phyloP scores from a whole-genome alignment of 2,113 vertebrate genomes.

The Gracilinanus agilis region DNA sequence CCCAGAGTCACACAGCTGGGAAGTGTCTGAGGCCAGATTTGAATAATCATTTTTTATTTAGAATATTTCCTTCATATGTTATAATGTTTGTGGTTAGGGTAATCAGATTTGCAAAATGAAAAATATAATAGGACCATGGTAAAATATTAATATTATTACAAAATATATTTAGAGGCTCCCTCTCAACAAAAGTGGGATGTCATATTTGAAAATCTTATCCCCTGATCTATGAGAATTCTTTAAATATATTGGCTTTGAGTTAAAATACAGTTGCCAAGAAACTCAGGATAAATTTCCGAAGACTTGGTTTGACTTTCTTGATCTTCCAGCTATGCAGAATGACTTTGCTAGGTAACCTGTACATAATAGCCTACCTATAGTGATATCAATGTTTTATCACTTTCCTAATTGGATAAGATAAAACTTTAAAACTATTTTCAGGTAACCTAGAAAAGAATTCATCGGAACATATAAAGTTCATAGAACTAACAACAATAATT shows the following conservation, averaged over 20 bases:
- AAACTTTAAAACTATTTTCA: slow-evolving; percentile 14
- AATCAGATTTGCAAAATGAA: slow-evolving; percentile 18
- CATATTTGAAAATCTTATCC: background rate
- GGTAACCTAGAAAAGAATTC: background rate
- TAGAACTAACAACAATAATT: slow-evolving; percentile 44
- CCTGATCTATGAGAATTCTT: background rate
- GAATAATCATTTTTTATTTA: too few relatives aligned
- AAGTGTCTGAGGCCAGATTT: too few relatives aligned
- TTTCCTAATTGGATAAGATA: slow-evolving; percentile 22
- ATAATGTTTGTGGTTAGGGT: slow-evolving; percentile 21
- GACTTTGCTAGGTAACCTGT: background rate
- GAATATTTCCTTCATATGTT: slow-evolving; percentile 1
- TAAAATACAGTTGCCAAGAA: background rate
- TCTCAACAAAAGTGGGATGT: background rate
- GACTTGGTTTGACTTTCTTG: background rate
- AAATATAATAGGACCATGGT: background rate
- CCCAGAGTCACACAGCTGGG: too few relatives aligned
- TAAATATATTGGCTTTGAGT: background rate
- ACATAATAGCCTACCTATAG: background rate
- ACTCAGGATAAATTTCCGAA: slow-evolving; percentile 21
- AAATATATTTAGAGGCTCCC: background rate
- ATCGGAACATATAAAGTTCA: background rate
- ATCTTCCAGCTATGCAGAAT: slow-evolving; percentile 3
- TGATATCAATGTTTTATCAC: background rate
- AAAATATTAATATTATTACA: slow-evolving; percentile 8